phyloP scores from a whole-genome alignment of 2,113 vertebrate species.

The Procavia capensis region DNA sequence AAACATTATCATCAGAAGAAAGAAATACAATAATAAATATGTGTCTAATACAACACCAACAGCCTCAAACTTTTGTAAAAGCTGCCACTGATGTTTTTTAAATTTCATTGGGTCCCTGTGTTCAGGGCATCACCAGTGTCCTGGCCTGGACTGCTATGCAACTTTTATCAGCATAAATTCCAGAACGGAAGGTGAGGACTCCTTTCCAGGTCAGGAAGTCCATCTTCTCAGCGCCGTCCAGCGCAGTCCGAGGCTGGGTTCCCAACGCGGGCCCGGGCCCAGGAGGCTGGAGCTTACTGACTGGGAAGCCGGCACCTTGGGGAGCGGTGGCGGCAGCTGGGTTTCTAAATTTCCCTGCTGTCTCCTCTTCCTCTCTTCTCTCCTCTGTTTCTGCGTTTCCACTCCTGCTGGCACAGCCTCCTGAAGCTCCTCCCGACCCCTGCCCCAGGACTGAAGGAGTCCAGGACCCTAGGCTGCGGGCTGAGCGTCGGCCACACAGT shows the following conservation, averaged over 20 bases:
- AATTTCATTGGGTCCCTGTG: neutral
- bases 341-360: neutral
- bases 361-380: neutral
- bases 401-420: too few species aligned
- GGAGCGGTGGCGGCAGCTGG: too few species aligned
- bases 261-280: neutral
- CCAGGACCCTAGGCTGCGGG: too few species aligned
- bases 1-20: too few species aligned
- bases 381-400: too few species aligned
- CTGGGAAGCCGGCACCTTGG: neutral
- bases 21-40: too few species aligned
- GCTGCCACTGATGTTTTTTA: neutral
- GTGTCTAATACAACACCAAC: neutral
- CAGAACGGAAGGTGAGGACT: neutral
- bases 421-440: neutral
- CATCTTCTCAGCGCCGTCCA: neutral
- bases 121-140: neutral
- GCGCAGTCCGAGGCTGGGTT: neutral
- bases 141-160: neutral
- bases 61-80: neutral
- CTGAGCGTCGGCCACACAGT: rapidly evolving
- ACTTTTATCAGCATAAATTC: neutral
- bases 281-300: neutral
- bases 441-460: too few species aligned
- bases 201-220: neutral